phyloP scores from a whole-genome alignment of 2,113 vertebrate genomes.

The Nothobranchius furzeri region DNA sequence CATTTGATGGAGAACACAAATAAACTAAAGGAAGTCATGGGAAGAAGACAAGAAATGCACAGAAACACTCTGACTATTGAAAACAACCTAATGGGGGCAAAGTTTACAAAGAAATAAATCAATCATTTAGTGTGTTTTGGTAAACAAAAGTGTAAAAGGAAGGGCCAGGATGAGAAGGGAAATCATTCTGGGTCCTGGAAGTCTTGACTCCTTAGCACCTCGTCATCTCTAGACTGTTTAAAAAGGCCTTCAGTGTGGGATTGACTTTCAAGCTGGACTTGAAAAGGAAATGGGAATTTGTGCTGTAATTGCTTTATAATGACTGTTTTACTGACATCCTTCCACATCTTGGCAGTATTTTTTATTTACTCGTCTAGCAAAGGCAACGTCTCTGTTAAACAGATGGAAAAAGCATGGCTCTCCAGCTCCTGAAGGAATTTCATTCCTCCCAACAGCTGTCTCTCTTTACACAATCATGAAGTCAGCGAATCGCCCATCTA shows the following conservation, averaged over 20 bases:
- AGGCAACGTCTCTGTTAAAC: conserved; percentile 82
- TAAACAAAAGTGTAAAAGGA: too few relatives aligned
- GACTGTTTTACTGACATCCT: conserved; percentile 81
- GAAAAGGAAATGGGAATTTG: conserved; percentile 64
- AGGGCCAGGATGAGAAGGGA: background rate
- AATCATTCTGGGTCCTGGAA: conserved; percentile 2
- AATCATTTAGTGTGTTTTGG: too few relatives aligned
- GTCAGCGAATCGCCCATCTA: conserved; percentile 84
- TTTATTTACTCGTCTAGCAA: conserved; percentile 84
- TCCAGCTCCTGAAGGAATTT: conserved; percentile 84
- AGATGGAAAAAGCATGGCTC: conserved; percentile 88
- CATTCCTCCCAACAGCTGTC: conserved; percentile 89
- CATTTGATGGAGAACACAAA: too few relatives aligned
- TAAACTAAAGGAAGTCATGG: too few relatives aligned
- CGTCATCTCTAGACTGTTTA: conserved; percentile 64
- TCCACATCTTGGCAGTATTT: conserved; percentile 82
- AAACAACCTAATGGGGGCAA: too few relatives aligned
- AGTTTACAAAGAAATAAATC: too few relatives aligned
- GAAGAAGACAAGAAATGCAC: too few relatives aligned
- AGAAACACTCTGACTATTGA: too few relatives aligned
- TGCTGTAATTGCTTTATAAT: conserved; percentile 86
- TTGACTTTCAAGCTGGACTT: conserved; percentile 74
- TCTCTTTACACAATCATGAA: conserved; percentile 88
- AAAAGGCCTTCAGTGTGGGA: conserved; percentile 64
- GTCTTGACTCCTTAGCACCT: conserved; percentile 44